Evolutionary conservation across 1,140 invertebrate genomes (phyloP).

Genomic region (Melipona quadrifasciata): DNA sequence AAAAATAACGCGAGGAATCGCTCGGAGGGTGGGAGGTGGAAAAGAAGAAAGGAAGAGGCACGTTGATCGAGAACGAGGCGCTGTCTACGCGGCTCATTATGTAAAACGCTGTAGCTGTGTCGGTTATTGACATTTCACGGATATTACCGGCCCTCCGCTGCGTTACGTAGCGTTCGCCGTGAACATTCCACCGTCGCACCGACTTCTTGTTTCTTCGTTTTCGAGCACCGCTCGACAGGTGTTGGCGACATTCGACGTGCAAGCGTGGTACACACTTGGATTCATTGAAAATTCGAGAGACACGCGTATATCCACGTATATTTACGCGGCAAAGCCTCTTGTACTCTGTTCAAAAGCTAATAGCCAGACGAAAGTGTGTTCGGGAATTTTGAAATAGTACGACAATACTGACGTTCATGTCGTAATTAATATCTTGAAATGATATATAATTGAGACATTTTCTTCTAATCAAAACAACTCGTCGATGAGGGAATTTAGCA

Average conservation of each 20-base stretch:
- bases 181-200: not conserved
- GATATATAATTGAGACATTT: no score
- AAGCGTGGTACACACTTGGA: not conserved
- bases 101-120: constrained; percentile 30
- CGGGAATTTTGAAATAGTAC: not conserved
- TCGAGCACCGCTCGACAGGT: not conserved
- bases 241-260: not conserved
- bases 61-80: constrained; percentile 11
- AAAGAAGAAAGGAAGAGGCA: constrained; percentile 2
- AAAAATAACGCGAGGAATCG: constrained; percentile 35
- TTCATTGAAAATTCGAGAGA: not conserved
- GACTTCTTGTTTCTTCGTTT: not conserved
- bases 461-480: no score
- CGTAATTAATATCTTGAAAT: no score
- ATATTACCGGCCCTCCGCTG: not conserved
- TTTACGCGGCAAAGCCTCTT: not conserved
- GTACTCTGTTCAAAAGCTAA: not conserved
- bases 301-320: no score
- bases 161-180: not conserved
- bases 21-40: no score
- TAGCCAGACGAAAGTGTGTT: not conserved
- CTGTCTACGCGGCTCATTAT: constrained; percentile 15
- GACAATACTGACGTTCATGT: not conserved
- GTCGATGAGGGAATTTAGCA: no score
- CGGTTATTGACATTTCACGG: constrained; percentile 45